Conservation (phyloP, 2,888 invertebrate genomes). For the Quadroppia sp. region DNA sequence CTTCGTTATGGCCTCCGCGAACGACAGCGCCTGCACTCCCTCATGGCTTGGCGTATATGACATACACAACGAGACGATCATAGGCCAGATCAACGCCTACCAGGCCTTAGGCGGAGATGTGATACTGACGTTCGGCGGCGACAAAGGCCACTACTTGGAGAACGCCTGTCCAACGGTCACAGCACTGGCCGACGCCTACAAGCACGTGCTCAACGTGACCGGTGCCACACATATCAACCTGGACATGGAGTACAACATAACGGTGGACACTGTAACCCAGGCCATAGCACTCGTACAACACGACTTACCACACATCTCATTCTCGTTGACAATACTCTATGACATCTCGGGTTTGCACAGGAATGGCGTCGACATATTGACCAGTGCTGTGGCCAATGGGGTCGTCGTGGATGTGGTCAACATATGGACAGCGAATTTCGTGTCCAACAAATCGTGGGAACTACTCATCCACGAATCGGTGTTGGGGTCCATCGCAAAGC, state of each 20-base stretch:
- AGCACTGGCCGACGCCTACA: constrained; percentile 36
- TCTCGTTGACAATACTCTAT: constrained; percentile 39
- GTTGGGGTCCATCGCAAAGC: constrained; percentile 33
- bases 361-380: no score
- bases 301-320: constrained; percentile 11
- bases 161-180: constrained; percentile 10
- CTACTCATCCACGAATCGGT: no score
- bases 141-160: constrained; percentile 43
- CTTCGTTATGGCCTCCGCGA: constrained; percentile 41
- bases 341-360: constrained; percentile 39
- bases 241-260: constrained; percentile 42
- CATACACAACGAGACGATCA: constrained; percentile 33
- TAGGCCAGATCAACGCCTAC: constrained; percentile 32
- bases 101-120: constrained; percentile 40
- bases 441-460: constrained; percentile 28
- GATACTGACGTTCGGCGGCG: constrained; percentile 42
- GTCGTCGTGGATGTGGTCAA: constrained; percentile 43
- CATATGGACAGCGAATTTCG: constrained; percentile 43
- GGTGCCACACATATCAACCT: constrained; percentile 42
- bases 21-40: constrained; percentile 37
- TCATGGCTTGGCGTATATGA: constrained; percentile 37
- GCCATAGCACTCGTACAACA: constrained; percentile 36
- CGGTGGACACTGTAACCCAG: constrained; percentile 29
- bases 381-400: constrained; percentile 23
- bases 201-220: constrained; percentile 35